phyloP scores from a whole-genome alignment of 2,113 vertebrate species.

The Sprattus sprattus region DNA sequence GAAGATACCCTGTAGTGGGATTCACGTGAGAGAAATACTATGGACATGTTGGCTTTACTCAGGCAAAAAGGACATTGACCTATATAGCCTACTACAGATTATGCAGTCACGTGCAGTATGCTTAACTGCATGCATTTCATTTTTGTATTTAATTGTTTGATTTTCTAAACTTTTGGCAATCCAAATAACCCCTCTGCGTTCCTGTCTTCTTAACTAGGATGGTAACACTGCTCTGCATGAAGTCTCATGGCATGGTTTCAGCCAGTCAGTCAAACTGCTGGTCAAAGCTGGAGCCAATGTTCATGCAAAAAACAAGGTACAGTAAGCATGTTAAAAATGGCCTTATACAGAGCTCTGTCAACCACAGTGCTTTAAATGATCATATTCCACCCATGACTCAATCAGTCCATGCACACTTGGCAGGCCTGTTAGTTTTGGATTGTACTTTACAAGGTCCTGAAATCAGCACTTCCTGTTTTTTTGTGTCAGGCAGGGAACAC shows the following conservation, averaged over 20 bases:
- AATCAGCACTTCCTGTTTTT: neutral
- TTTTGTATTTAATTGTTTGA: too few relatives aligned
- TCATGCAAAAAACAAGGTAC: slow-evolving; percentile 94
- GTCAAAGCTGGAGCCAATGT: slow-evolving; percentile 94
- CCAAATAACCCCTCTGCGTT: neutral
- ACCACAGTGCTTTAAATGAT: too few relatives aligned
- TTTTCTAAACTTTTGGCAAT: neutral
- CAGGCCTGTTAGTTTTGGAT: neutral
- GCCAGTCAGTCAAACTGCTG: slow-evolving; percentile 90
- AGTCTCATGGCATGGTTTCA: slow-evolving; percentile 94
- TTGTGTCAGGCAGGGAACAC: slow-evolving; percentile 88
- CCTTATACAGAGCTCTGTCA: too few relatives aligned
- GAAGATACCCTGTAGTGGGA: neutral
- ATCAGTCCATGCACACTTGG: slow-evolving; percentile 15
- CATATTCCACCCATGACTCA: neutral
- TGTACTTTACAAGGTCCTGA: neutral
- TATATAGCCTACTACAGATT: neutral
- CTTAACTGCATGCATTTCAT: neutral
- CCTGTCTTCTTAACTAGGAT: slow-evolving; percentile 70
- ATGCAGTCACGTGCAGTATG: neutral
- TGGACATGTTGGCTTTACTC: neutral
- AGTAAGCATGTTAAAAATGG: neutral
- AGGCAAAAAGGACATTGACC: neutral
- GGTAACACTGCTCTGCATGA: slow-evolving; percentile 94
- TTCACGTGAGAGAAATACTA: neutral